Evolutionary conservation across 2,888 invertebrate species (phyloP).

Genomic region (Danaus chrysippus): DNA sequence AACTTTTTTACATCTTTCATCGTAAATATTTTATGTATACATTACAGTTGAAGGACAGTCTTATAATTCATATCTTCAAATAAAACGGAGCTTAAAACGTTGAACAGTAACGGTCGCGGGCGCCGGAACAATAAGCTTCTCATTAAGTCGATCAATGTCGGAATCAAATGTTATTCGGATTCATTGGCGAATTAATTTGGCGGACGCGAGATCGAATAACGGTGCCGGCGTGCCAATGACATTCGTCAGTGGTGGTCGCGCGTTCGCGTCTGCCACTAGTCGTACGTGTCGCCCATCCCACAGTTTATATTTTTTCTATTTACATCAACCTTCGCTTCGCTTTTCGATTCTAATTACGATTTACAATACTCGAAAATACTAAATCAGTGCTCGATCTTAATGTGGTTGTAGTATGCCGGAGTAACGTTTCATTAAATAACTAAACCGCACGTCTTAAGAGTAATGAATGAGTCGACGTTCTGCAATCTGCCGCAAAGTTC

Average conservation of each 20-base stretch:
- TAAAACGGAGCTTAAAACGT: slow-evolving; percentile 49
- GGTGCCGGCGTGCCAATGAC: slow-evolving; percentile 75
- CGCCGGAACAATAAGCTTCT: slow-evolving; percentile 59
- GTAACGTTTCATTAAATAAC: slow-evolving; percentile 67
- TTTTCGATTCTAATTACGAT: slow-evolving; percentile 32
- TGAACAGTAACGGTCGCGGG: slow-evolving; percentile 61
- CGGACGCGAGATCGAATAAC: slow-evolving; percentile 74
- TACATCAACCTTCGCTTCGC: slow-evolving; percentile 29
- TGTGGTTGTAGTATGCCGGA: slow-evolving; percentile 46
- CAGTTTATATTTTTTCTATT: slow-evolving; percentile 22
- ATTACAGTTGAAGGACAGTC: slow-evolving; percentile 45
- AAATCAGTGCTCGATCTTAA: slow-evolving; percentile 36
- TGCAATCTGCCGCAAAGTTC: slow-evolving; percentile 58
- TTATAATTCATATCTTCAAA: slow-evolving; percentile 9
- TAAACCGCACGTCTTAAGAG: slow-evolving; percentile 57
- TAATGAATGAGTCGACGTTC: slow-evolving; percentile 62
- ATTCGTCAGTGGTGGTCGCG: slow-evolving; percentile 67
- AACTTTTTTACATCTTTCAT: slow-evolving; percentile 36
- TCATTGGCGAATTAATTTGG: slow-evolving; percentile 76
- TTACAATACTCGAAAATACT: slow-evolving; percentile 29
- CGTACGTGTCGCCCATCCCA: slow-evolving; percentile 29
- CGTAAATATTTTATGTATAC: slow-evolving; percentile 20
- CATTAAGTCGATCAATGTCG: slow-evolving; percentile 67
- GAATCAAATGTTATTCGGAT: slow-evolving; percentile 67
- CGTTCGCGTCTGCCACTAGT: slow-evolving; percentile 36